Evolutionary conservation across 2,888 invertebrate species (phyloP), one percentile per base, ranked within the genome.

Genomic region (Odontocolon sp.): DNA sequence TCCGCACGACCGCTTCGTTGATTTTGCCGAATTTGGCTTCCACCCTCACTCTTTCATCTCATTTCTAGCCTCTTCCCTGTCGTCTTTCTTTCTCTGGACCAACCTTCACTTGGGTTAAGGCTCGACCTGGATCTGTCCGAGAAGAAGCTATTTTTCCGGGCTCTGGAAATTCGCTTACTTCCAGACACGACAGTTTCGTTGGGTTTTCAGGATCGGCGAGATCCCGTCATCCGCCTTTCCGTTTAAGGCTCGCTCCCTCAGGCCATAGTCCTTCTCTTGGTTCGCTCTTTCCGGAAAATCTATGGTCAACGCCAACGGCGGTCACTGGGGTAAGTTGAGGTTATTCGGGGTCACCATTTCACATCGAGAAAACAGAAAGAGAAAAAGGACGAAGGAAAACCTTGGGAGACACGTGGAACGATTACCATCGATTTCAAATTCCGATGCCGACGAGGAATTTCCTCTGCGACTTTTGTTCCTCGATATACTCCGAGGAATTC

Each of bases 281-380:
- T n/a, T 1, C 42, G 23, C 23, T 8, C 56, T 21, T 9, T 18
- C 31, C n/a, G 47, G 16, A 69, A 52, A 45, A 36, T 63, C 21
- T 63, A 63, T 47, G 56, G 68, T 68, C 63, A 74, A 67, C 23
- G 63, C 36, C 38, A 28, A 21, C 42, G 67, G 38, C 26, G 63
- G 56, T 56, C 61, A 56, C 45, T 40, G 63, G 59, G 63, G 16
- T 63, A 68, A 74, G 50, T 47, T 45, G 45, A 47, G 68, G 68
- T 68, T 68, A 63, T 68, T 68, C 45, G 56, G 47, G 68, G 74
- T 74, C 68, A 68, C 68, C 63, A 68, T 23, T 56, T 66, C 47
- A 38, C 52, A 45, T 36, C 45, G 59, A 52, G 42, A 67, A 38
- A 61, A n/a, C 68, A 67, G 33, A 9, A 33, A 36, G 45, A 36